These are phyloP conservation scores for Melanerpes aurifrons DNA, from an alignment of 2,113 vertebrate genomes.

Conservation along the genomic window DNA sequence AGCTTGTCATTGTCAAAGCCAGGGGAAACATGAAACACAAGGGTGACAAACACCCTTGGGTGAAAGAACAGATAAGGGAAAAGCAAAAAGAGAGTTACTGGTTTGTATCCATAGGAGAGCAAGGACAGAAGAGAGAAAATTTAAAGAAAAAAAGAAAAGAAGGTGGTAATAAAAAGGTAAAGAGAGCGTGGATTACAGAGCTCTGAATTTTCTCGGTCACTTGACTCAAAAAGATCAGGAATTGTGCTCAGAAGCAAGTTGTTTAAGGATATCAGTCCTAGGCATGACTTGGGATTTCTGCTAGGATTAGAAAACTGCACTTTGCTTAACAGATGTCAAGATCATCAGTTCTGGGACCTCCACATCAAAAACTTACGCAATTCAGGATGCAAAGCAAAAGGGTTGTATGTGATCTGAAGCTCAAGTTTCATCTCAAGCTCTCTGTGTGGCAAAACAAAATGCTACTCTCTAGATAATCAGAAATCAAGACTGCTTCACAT, in stretches of 20 bases:
- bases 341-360: constrained; percentile 24
- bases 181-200: background rate
- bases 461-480: constrained; percentile 26
- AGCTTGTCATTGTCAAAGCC: background rate
- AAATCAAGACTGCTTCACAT: constrained; percentile 52
- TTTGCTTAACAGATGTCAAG: constrained; percentile 29
- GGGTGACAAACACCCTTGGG: background rate
- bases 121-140: background rate
- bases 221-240: background rate
- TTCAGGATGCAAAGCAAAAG: constrained; percentile 25
- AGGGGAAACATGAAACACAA: background rate
- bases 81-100: background rate
- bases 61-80: background rate
- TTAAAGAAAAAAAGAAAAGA: background rate
- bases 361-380: background rate
- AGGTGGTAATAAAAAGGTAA: background rate
- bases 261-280: background rate
- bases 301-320: background rate
- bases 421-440: background rate
- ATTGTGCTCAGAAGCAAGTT: background rate
- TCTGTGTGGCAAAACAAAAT: constrained; percentile 35
- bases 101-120: background rate
- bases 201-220: background rate
- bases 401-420: constrained; percentile 14
- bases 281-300: background rate